phyloP scores from a whole-genome alignment of 2,797 vertebrate species.

The Platalea minor region DNA sequence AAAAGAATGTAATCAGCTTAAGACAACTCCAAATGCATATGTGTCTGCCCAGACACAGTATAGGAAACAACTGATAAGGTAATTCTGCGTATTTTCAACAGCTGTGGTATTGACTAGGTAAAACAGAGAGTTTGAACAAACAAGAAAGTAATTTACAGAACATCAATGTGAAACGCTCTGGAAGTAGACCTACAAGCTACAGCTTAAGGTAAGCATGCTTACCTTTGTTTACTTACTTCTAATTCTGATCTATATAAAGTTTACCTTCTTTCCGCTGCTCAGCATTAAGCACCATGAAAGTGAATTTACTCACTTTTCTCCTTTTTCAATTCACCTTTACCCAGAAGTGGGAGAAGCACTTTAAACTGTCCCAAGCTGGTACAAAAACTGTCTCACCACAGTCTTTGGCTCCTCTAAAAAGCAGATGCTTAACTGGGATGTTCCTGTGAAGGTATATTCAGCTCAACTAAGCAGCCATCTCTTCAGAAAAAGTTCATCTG shows the following conservation, averaged over 20 bases:
- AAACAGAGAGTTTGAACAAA: background rate
- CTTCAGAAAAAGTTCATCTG: background rate
- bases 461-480: background rate
- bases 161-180: background rate
- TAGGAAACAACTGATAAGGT: background rate
- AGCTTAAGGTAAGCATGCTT: background rate
- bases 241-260: background rate
- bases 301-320: background rate
- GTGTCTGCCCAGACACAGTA: background rate
- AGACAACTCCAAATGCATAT: background rate
- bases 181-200: background rate
- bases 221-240: background rate
- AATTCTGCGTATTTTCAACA: background rate
- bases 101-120: background rate
- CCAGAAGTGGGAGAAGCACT: background rate
- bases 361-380: background rate
- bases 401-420: background rate
- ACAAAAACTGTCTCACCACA: background rate
- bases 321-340: background rate
- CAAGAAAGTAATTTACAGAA: background rate
- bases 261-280: background rate
- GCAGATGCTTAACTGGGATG: background rate
- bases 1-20: background rate
- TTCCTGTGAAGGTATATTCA: background rate
- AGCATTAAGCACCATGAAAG: background rate